phyloP scores from a whole-genome alignment of 2,797 vertebrate species.

The Hydrolagus colliei region DNA sequence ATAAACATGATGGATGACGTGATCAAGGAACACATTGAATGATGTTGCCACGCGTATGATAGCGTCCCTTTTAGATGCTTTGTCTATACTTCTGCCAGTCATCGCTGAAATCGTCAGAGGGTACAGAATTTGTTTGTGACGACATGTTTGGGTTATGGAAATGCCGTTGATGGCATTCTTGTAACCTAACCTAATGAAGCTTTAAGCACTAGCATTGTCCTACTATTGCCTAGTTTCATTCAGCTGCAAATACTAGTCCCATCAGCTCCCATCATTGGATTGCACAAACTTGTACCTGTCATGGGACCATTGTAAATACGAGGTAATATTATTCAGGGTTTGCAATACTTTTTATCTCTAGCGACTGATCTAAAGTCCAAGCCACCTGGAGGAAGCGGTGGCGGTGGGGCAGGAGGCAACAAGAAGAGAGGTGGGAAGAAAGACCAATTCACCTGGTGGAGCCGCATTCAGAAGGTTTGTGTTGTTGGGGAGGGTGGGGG shows the following conservation, averaged over 20 bases:
- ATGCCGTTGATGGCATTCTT: too few relatives aligned
- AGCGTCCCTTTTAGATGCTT: too few relatives aligned
- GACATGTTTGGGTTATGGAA: too few relatives aligned
- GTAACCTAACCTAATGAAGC: too few relatives aligned
- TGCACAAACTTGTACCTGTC: not conserved
- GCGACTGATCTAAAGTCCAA: constrained; percentile 42
- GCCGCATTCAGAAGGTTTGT: constrained; percentile 61
- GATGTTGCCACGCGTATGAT: too few relatives aligned
- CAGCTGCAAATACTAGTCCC: not conserved
- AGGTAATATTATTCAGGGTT: not conserved
- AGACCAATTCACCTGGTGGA: constrained; percentile 57
- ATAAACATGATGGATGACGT: too few relatives aligned
- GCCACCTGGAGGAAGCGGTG: constrained; percentile 34
- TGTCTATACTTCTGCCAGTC: too few relatives aligned
- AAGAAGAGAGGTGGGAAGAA: constrained; percentile 44
- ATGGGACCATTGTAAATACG: not conserved
- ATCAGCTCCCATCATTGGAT: too few relatives aligned
- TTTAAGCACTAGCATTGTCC: not conserved
- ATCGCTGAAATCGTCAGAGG: too few relatives aligned
- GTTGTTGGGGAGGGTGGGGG: not conserved
- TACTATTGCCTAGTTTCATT: not conserved
- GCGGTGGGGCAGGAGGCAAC: constrained; percentile 35
- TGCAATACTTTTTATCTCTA: constrained; percentile 33
- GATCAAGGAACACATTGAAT: too few relatives aligned
- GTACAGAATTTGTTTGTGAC: too few relatives aligned